Evolutionary conservation across 1,140 invertebrate genomes (phyloP), one percentile per base, ranked within the genome.

Genomic region (Elymnias hypermnestra): DNA sequence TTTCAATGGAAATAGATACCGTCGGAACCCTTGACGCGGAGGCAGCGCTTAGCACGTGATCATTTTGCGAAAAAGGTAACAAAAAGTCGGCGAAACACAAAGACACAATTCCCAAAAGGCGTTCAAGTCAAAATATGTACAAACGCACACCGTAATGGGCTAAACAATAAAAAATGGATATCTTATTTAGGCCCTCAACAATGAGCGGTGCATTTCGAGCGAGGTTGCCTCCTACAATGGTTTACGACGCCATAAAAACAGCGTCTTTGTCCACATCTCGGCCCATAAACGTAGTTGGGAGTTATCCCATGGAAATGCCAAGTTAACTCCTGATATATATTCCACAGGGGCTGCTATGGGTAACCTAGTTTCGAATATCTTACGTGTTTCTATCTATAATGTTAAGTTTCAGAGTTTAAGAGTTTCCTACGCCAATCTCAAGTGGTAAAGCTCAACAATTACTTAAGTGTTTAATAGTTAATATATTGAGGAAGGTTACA

Each of bases 81-180:
- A 62, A 65, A 59, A 52, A 23, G 66, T 59, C 75, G 75, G 75
- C 57, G 29, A 6, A 39, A 23, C 26, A 66, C 71, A 83, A 83
- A 78, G 64, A 18, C 1, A 18, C 15, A 9, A 18, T 61, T 48
- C 39, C 58, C 45, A 68, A 71, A 63, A 69, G 67, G 51, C 60
- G 56, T 70, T 54, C 58, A 26, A 72, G 79, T 83, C 79, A 83
- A 83, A 83, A 83, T 83, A 82, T 83, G 67, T 82, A 82, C 79
- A 82, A 82, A 74, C 52, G 56, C 46, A 44, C 63, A 51, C 66
- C 65, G 50, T 83, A 79, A 79, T 78, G 70, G 79, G 52, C 64
- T 70, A 72, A 72, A 82, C 72, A 75, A 65, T 75, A 72, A 77
- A 83, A 83, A 79, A 74, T 77, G 67, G 73, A 83, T 70, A 75